A percentile compares a stretch with the other conserved stretches of the same genome.
These are phyloP conservation scores for Crematogaster levior DNA, from an alignment of 2,888 invertebrate species.

Conservation along the genomic window DNA sequence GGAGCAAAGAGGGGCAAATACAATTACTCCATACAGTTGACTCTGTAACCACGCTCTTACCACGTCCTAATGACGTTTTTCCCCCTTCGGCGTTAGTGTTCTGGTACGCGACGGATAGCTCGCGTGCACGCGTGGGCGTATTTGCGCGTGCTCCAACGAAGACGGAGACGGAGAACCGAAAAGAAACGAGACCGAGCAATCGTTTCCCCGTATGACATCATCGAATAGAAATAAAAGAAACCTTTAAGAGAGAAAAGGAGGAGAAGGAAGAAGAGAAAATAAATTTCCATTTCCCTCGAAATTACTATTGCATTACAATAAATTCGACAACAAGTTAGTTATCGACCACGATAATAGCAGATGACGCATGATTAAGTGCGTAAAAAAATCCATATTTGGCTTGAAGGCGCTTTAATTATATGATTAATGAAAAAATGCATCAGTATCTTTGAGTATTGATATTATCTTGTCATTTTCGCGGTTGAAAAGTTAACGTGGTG, in stretches of 20 bases:
- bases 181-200: conserved; percentile 21
- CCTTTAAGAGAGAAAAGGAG: not conserved
- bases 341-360: not conserved
- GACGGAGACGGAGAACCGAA: not conserved
- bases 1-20: too few relatives aligned
- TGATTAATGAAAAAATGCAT: not conserved
- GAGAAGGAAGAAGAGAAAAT: not conserved
- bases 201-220: conserved; percentile 37
- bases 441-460: not conserved
- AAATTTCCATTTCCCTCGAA: not conserved
- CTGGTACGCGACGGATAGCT: conserved; percentile 40
- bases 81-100: conserved; percentile 5
- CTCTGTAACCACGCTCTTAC: not conserved
- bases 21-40: not conserved
- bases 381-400: not conserved
- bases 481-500: conserved; percentile 39
- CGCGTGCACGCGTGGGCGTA: conserved; percentile 39
- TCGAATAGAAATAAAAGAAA: conserved; percentile 28
- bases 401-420: not conserved
- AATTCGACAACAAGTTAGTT: too few relatives aligned
- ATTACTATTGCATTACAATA: too few relatives aligned
- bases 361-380: not conserved
- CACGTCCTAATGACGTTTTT: conserved; percentile 34
- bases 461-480: not conserved
- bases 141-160: conserved; percentile 49